Conservation (phyloP, 2,113 vertebrate genomes). For the Hucho hucho region DNA sequence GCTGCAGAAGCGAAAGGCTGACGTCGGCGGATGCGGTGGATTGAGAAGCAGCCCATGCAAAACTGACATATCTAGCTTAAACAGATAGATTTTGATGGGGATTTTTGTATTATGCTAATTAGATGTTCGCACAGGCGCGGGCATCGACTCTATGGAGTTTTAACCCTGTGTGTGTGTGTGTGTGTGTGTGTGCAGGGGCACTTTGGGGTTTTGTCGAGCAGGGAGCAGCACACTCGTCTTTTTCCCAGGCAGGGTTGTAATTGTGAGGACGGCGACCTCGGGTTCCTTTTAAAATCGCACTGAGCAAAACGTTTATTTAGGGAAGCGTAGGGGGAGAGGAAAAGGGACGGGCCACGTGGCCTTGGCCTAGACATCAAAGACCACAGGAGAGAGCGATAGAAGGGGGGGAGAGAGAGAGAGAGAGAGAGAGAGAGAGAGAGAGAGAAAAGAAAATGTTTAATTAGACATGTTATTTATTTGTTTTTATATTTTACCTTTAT, state of each 20-base stretch:
- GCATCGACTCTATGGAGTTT: no score
- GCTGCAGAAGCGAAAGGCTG: no score
- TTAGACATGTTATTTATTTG: no score
- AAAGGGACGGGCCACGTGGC: slow-evolving; percentile 34
- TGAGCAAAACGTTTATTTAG: slow-evolving; percentile 68
- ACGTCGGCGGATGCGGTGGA: no score
- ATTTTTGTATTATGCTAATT: no score
- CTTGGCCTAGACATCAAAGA: slow-evolving; percentile 54
- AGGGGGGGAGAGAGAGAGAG: slow-evolving; percentile 29
- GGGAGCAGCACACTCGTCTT: background rate
- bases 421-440: slow-evolving; percentile 19
- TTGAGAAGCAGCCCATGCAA: no score
- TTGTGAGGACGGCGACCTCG: slow-evolving; percentile 60
- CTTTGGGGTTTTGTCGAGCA: slow-evolving; percentile 17
- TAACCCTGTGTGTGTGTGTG: slow-evolving; percentile 4
- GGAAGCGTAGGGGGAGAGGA: slow-evolving; percentile 47
- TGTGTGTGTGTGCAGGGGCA: background rate
- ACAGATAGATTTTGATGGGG: no score
- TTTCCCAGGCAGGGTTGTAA: slow-evolving; percentile 31
- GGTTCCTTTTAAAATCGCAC: slow-evolving; percentile 65
- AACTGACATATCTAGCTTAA: no score
- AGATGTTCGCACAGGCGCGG: no score
- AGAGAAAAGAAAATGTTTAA: slow-evolving; percentile 3
- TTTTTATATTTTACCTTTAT: no score
- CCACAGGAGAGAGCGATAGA: slow-evolving; percentile 1